Conservation (phyloP, 1,140 invertebrate species). For the Meteorus sp. region DNA sequence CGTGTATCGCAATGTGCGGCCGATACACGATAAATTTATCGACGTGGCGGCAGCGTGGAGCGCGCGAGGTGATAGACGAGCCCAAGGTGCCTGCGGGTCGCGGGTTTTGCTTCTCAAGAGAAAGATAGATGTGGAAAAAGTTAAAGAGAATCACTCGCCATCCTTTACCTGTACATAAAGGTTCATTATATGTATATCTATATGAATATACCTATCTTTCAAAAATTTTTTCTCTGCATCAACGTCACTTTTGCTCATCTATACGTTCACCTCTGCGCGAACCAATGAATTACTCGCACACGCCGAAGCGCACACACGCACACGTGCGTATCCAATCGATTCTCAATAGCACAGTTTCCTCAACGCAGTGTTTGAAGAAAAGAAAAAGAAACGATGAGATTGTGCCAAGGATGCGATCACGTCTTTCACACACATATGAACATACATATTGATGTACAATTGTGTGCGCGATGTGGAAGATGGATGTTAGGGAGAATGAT, state of each 20-base stretch:
- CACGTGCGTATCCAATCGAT: conserved; percentile 14
- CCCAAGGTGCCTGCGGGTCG: conserved; percentile 24
- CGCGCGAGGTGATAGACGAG: conserved; percentile 45
- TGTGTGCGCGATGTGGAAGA: background rate
- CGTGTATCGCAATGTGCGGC: conserved; percentile 38
- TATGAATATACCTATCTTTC: background rate
- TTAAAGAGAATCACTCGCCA: background rate
- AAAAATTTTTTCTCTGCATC: background rate
- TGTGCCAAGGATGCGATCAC: conserved; percentile 27
- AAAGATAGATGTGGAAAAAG: background rate
- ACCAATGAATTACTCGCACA: conserved; percentile 26
- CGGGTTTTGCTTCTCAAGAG: conserved; percentile 6
- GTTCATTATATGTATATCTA: no score
- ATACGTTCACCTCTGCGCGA: conserved; percentile 26
- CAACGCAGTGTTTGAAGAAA: background rate
- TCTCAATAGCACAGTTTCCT: conserved; percentile 9
- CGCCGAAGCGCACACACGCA: background rate
- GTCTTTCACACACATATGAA: background rate
- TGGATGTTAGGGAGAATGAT: conserved; percentile 21
- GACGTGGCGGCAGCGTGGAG: no score
- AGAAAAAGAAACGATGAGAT: conserved; percentile 14
- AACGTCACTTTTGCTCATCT: conserved; percentile 7
- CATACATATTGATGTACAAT: no score
- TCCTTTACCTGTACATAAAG: no score
- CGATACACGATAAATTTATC: conserved; percentile 51